Evolutionary conservation across 1,140 invertebrate species (phyloP), one percentile per base, ranked within the genome.

Genomic region (Oryctes rhinoceros): DNA sequence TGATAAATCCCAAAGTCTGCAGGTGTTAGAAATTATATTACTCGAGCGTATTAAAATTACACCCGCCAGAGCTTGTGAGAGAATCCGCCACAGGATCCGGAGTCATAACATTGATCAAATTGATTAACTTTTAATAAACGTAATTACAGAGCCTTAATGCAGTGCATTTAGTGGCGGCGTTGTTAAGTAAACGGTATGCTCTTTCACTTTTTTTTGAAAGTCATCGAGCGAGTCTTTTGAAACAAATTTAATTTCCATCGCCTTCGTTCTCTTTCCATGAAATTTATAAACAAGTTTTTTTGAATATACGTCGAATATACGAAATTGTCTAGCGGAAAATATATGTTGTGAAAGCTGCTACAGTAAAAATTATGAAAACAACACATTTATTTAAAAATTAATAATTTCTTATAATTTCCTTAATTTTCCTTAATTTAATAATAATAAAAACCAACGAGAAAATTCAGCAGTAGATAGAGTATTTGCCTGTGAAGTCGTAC

Each of bases 91-190:
- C n/a, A n/a, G n/a, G n/a, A n/a, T n/a, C n/a, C 30, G 30, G n/a
- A 67, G 65, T 67, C 65, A 67, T 67, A 67, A 67, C 30, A 67
- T 67, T 67, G 65, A 67, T 67, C 20, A 67, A 67, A 67, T 53
- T 53, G 49, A 67, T 30, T 67, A 67, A 30, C 65, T 67, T 65
- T 65, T 67, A 67, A 67, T 67, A 67, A 67, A 10, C 9, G 65
- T 67, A 67, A 67, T 67, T 67, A 67, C 2, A 35, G 18, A 13
- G 65, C 65, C 10, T 35, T 67, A 67, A 67, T 67, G 65, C 30
- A 13, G 11, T 24, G 65, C 65, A 67, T 67, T 67, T 67, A 24
- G 18, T 67, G 65, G 18, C 65, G 65, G 65, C 65, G 65, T 11
- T 11, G n/a, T 67, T 67, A 67, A 67, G 65, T 24, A 67, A 67